These are phyloP conservation scores for Ditylenchus dipsaci DNA, from an alignment of 1,140 invertebrate genomes.

Conservation along the genomic window DNA sequence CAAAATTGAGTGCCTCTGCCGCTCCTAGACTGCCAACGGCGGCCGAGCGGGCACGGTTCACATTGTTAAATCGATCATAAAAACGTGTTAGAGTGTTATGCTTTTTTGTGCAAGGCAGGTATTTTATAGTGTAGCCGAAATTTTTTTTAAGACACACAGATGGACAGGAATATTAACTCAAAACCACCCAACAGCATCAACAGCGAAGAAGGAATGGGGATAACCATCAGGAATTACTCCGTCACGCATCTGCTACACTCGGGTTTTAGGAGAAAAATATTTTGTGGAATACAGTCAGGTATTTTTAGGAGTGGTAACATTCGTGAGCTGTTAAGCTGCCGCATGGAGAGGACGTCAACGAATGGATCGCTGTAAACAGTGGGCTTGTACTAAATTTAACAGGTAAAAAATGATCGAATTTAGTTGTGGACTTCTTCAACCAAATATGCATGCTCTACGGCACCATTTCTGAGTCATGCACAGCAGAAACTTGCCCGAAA, in stretches of 20 bases:
- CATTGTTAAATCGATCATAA: too few relatives aligned
- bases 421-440: conserved; percentile 98
- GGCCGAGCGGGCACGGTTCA: too few relatives aligned
- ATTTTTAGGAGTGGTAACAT: conserved; percentile 79
- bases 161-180: too few relatives aligned
- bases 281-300: too few relatives aligned
- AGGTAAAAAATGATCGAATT: conserved; percentile 52
- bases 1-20: too few relatives aligned
- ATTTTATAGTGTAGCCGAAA: too few relatives aligned
- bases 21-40: too few relatives aligned
- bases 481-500: conserved; percentile 90
- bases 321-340: conserved; percentile 86
- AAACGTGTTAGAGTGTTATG: too few relatives aligned
- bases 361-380: conserved; percentile 99
- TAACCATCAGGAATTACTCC: conserved; percentile 65
- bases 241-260: conserved; percentile 94
- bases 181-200: not conserved
- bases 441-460: conserved; percentile 99
- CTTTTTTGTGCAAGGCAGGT: too few relatives aligned
- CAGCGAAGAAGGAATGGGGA: conserved; percentile 67
- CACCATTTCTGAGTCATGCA: conserved; percentile 98
- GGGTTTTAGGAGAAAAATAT: conserved; percentile 58
- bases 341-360: conserved; percentile 97
- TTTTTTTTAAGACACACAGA: too few relatives aligned
- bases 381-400: conserved; percentile 61